Evolutionary conservation across 2,888 invertebrate genomes (phyloP).

Genomic region (Drosophila fulvimacula): DNA sequence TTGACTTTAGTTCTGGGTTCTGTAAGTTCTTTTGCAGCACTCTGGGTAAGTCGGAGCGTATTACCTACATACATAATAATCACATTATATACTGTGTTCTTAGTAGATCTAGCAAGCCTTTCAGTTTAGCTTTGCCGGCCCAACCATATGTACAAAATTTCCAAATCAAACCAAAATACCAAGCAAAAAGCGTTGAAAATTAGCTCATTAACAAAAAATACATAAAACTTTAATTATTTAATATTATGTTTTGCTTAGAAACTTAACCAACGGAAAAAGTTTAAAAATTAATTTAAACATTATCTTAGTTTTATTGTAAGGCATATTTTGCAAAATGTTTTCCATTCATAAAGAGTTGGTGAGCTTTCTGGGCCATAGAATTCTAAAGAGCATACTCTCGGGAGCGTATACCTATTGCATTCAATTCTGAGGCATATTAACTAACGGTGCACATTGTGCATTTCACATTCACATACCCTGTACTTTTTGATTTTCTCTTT

Average conservation of each 20-base stretch:
- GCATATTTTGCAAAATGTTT: not conserved
- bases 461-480: constrained; percentile 20
- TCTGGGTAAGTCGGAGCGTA: constrained; percentile 72
- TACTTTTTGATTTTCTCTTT: not conserved
- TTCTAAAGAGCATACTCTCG: constrained; percentile 2
- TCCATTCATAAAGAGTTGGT: not conserved
- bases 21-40: constrained; percentile 63
- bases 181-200: constrained; percentile 10
- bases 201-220: constrained; percentile 13
- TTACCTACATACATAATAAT: constrained; percentile 45
- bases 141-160: constrained; percentile 54
- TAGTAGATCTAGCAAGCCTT: constrained; percentile 69
- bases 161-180: constrained; percentile 7
- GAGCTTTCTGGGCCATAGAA: not conserved
- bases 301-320: not conserved
- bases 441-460: constrained; percentile 6
- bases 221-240: not conserved
- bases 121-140: constrained; percentile 71
- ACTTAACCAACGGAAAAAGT: not conserved
- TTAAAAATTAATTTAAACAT: not conserved
- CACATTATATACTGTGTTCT: constrained; percentile 53
- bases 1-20: constrained; percentile 39
- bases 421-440: not conserved
- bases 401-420: not conserved
- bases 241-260: not conserved